phyloP scores from a whole-genome alignment of 2,797 vertebrate species.

The Acanthurus tractus region DNA sequence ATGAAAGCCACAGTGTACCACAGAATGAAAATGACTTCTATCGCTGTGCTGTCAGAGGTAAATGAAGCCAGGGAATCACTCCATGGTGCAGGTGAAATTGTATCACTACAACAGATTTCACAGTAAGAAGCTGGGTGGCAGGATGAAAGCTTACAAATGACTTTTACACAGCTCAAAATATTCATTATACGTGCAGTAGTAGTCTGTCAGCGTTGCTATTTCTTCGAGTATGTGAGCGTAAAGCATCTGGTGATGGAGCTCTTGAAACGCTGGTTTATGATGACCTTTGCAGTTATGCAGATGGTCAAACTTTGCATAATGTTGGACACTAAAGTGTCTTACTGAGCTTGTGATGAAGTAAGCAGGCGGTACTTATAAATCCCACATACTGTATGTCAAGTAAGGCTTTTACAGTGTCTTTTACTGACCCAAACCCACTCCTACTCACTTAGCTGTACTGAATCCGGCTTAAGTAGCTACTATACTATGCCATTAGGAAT shows the following conservation, averaged over 20 bases:
- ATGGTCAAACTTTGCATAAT: constrained; percentile 25
- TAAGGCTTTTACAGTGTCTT: constrained; percentile 33
- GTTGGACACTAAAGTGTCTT: constrained; percentile 18
- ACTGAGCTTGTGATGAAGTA: constrained; percentile 19
- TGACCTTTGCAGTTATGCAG: constrained; percentile 34
- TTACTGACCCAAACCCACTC: constrained; percentile 47
- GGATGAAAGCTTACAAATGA: constrained; percentile 31
- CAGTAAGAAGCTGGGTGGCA: not conserved
- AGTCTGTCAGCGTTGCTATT: constrained; percentile 12
- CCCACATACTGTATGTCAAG: constrained; percentile 34
- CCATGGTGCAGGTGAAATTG: not conserved
- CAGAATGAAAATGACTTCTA: not conserved
- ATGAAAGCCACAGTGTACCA: not conserved
- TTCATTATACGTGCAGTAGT: constrained; percentile 2
- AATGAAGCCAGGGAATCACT: not conserved
- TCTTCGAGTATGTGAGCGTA: not conserved
- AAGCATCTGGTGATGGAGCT: constrained; percentile 4
- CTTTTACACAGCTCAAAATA: constrained; percentile 12
- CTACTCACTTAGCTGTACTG: constrained; percentile 44
- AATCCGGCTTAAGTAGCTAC: constrained; percentile 23
- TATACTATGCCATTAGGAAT: constrained; percentile 21
- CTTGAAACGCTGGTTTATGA: not conserved
- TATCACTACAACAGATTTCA: constrained; percentile 6
- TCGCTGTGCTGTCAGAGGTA: constrained; percentile 2
- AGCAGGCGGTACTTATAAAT: constrained; percentile 38